Base-by-base conservation (phyloP, 2,113 vertebrate genomes). In the Toxotes jaculatrix region DNA sequence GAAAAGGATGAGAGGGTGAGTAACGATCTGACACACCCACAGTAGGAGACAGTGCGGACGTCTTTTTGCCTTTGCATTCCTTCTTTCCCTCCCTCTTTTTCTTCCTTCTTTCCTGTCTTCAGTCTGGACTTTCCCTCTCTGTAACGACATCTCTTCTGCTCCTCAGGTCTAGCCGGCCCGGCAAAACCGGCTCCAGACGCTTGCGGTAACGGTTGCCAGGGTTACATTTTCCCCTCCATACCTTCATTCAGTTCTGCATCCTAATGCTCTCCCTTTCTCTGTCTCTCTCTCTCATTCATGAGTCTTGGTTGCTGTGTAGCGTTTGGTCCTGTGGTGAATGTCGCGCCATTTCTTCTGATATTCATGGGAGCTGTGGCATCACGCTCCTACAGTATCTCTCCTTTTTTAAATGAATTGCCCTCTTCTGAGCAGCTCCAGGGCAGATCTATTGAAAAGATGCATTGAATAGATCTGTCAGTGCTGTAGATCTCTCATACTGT, bases 1-100 rank as follows among this genome's bases (percentile, higher is more conserved):
- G 70, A 96, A 91, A 73, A 93, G 97, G 63, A 97, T 97, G 92
- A 96, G 96, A 91, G 98, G 98, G 98, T 99, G 90, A 97, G 97
- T 84, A 8, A 62, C 42, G 45, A 9, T 1, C 10, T 0, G 4
- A 62, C 47, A 56, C 27, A 3, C 42, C 64, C 5, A 31, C 70
- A 56, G 77, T 59, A 61, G 40, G 56, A 59, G 43, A 27, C 51
- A 32, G 9, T 42, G 9, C 31, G 66, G 61, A 3, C 32, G 65
- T 72, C 19, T 82, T 76, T 71, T 86, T 51, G 9, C 51, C 19
- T 66, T 62, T 55, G 21, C 32, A 7, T 23, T 82, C 55, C 42
- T 65, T 45, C 21, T 71, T 63, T 80, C 60, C 13, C 42, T 49
- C 8, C 8, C 71, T 49, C 43, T 80, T 56, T 71, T 40, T 67